phyloP scores from a whole-genome alignment of 2,113 vertebrate species.

The Poeciliopsis retropinna region DNA sequence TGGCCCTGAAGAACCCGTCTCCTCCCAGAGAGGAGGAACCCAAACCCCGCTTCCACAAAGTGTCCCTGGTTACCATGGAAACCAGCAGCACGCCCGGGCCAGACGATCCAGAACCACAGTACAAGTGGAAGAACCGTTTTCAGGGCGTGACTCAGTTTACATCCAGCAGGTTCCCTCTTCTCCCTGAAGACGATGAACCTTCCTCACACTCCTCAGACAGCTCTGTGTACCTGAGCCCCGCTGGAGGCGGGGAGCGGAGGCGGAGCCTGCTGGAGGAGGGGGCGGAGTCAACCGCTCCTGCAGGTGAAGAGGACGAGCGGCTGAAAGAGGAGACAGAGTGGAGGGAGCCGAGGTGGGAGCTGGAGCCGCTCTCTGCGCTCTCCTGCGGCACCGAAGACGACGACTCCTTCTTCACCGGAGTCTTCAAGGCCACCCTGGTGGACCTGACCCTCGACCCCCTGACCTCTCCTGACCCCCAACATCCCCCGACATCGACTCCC shows the following conservation, averaged over 20 bases:
- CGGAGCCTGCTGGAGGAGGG: conserved; percentile 48
- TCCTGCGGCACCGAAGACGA: not conserved
- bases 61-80: conserved; percentile 71
- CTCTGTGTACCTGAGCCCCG: conserved; percentile 36
- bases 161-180: not conserved
- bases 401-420: conserved; percentile 40
- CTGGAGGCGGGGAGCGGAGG: conserved; percentile 36
- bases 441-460: conserved; percentile 70
- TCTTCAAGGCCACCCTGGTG: conserved; percentile 76
- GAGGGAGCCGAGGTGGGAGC: conserved; percentile 44
- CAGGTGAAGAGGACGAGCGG: conserved; percentile 33
- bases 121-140: conserved; percentile 49
- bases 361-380: conserved; percentile 13
- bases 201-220: conserved; percentile 32
- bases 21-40: conserved; percentile 48
- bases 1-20: conserved; percentile 62
- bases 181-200: not conserved
- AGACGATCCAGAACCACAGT: not conserved
- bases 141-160: conserved; percentile 35
- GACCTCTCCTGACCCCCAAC: conserved; percentile 31
- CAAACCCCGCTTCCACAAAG: conserved; percentile 76
- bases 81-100: not conserved
- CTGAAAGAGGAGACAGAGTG: conserved; percentile 29
- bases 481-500: conserved; percentile 71
- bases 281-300: conserved; percentile 72